Evolutionary conservation across 2,113 vertebrate genomes (phyloP).

Genomic region (Oryctolagus cuniculus): mOryCun1.1 NC_091441.1:77815501-77816000

Average conservation of each 20-base stretch:
- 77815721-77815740: background rate
- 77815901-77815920: background rate
- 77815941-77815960: background rate
- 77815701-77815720: background rate
- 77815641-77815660: background rate
- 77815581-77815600: background rate
- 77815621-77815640: background rate
- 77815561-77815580: background rate
- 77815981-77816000: background rate
- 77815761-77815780: background rate
- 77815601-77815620: background rate
- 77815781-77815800: background rate
- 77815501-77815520: accelerated
- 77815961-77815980: background rate
- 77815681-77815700: background rate
- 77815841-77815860: background rate
- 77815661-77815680: background rate
- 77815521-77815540: background rate
- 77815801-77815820: background rate
- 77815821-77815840: background rate
- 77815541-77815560: background rate
- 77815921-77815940: background rate
- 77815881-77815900: background rate
- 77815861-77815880: background rate
- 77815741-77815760: background rate